These are phyloP conservation scores for Ptychoptera contaminata DNA, from an alignment of 2,888 invertebrate species.

Conservation along the genomic window DNA sequence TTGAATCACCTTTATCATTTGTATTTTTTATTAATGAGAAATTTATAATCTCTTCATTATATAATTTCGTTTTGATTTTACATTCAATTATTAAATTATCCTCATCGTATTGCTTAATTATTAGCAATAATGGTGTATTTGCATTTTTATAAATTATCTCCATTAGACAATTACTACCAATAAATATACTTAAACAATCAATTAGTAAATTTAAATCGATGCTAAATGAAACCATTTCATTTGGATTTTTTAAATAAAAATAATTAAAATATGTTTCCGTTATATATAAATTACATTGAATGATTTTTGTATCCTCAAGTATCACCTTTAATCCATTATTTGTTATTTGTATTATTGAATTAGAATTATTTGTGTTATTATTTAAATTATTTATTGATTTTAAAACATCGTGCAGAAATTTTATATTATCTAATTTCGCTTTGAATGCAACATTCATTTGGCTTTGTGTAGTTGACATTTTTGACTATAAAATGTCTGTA, in stretches of 20 bases:
- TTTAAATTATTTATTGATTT: not conserved
- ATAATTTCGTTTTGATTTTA: not conserved
- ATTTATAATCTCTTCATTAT: not conserved
- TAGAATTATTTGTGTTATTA: not conserved
- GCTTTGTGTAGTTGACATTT: not conserved
- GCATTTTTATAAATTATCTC: not conserved
- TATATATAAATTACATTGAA: not conserved
- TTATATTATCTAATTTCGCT: not conserved
- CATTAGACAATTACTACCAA: not conserved
- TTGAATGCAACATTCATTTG: not conserved
- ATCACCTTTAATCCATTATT: not conserved
- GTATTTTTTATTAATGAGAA: not conserved
- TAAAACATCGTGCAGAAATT: not conserved
- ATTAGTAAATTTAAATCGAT: not conserved
- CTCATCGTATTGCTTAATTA: not conserved
- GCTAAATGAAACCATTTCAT: not conserved
- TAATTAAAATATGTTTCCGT: not conserved
- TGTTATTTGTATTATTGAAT: not conserved
- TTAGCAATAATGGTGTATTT: not conserved
- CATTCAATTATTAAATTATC: not conserved
- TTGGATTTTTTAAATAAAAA: not conserved
- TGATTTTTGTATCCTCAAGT: not conserved
- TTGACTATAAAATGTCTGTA: not conserved
- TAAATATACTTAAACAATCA: not conserved
- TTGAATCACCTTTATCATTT: not conserved